These are phyloP conservation scores for Sebastes fasciatus DNA, from an alignment of 2,113 vertebrate species.

Conservation along the genomic window DNA sequence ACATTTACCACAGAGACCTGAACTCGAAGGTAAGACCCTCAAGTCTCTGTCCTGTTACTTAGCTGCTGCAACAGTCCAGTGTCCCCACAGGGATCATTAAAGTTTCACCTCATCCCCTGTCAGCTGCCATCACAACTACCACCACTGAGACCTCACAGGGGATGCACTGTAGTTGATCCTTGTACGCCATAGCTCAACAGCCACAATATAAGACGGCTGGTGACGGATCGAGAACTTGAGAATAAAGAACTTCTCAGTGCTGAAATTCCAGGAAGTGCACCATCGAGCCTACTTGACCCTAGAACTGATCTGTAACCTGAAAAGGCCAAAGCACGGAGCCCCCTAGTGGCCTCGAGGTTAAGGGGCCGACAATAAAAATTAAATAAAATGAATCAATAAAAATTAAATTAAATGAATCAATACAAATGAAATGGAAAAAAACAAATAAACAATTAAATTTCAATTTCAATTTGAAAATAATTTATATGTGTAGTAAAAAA, in stretches of 20 bases:
- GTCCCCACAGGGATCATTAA: background rate
- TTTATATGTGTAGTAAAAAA: no score
- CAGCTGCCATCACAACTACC: background rate
- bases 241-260: background rate
- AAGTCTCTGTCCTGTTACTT: background rate
- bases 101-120: background rate
- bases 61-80: background rate
- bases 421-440: no score
- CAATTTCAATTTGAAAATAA: no score
- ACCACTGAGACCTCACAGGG: background rate
- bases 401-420: no score
- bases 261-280: background rate
- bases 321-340: background rate
- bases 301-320: background rate
- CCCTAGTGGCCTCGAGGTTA: background rate
- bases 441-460: no score
- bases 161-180: background rate
- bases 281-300: background rate
- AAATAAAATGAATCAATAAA: no score
- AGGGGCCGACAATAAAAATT: background rate
- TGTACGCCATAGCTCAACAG: background rate
- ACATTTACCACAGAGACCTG: conserved; percentile 93
- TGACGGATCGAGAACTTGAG: background rate
- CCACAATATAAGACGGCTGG: background rate
- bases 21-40: conserved; percentile 87